Evolutionary conservation across 2,113 vertebrate genomes (phyloP), one percentile per base, ranked within the genome.

Genomic region (Nansenia antarctica): DNA sequence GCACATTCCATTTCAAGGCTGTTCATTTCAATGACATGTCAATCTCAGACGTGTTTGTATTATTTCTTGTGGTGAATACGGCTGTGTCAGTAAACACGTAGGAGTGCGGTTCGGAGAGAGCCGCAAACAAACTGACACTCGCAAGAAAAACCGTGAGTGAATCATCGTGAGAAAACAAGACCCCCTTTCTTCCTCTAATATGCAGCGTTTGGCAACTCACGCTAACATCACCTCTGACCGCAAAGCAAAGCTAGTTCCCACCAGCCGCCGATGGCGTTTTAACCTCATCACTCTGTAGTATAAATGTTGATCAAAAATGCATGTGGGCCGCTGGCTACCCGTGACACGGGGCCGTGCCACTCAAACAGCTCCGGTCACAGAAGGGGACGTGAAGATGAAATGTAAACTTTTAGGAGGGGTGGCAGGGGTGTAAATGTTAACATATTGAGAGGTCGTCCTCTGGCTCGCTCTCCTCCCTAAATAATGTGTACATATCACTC

Each of bases 11-110:
- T 87, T 85, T 82, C 79, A 54, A 58, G 18, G 73, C 26, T 66
- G 73, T 65, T 81, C 64, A 57, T 83, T 86, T 86, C 82, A 81
- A 78, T 85, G 88, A 85, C 88, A 87, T 86, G 86, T 86, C 87
- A 86, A 87, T 90, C 88, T 83, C 67, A 63, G 77, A 74, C 59
- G 68, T 70, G 54, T 58, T 79, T 77, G 73, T 74, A 65, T 83
- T 70, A 77, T 78, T 77, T 74, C 73, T 47, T 42, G 76, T 70
- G 62, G 79, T 85, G 84, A 82, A 77, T 78, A 73, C 57, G 68
- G 62, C 78, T 70, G 79, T 82, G 84, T 86, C 86, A 84, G 74
- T 74, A 74, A 67, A 78, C 2, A 67, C 82, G 77, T 79, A 65
- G 6, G 12, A 12, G 65, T 67, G 37, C n/a, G 1, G 53, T 57